Conservation (phyloP, 2,113 vertebrate genomes). For the Henicopernis longicauda region DNA sequence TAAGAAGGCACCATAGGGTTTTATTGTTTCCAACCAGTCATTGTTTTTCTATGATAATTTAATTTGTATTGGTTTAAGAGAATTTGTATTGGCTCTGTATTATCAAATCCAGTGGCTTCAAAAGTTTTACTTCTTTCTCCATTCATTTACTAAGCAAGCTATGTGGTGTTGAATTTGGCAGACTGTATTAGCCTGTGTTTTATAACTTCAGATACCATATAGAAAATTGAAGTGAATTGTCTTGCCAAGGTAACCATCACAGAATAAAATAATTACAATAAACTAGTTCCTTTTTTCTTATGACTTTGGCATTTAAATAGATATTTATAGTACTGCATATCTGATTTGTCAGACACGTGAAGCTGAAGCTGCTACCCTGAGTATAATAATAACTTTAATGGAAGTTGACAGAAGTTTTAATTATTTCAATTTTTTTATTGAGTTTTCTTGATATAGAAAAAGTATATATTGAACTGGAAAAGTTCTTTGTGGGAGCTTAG, state of each 20-base stretch:
- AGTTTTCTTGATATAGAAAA: not conserved
- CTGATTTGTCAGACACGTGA: not conserved
- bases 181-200: not conserved
- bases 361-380: not conserved
- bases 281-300: not conserved
- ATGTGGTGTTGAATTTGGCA: not conserved
- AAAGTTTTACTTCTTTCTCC: not conserved
- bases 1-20: not conserved
- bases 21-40: not conserved
- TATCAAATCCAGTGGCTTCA: not conserved
- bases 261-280: not conserved
- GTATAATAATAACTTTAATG: not conserved
- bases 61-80: not conserved
- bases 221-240: not conserved
- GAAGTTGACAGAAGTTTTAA: not conserved
- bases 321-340: not conserved
- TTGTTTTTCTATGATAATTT: not conserved
- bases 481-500: not conserved
- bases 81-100: not conserved
- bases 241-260: not conserved
- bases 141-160: not conserved
- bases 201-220: not conserved
- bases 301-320: not conserved
- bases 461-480: not conserved
- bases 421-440: not conserved